Percentiles rank a stretch among this genome's conserved stretches.
These are phyloP conservation scores for Geococcyx californianus DNA, from an alignment of 2,113 vertebrate genomes.

Conservation along the genomic window DNA sequence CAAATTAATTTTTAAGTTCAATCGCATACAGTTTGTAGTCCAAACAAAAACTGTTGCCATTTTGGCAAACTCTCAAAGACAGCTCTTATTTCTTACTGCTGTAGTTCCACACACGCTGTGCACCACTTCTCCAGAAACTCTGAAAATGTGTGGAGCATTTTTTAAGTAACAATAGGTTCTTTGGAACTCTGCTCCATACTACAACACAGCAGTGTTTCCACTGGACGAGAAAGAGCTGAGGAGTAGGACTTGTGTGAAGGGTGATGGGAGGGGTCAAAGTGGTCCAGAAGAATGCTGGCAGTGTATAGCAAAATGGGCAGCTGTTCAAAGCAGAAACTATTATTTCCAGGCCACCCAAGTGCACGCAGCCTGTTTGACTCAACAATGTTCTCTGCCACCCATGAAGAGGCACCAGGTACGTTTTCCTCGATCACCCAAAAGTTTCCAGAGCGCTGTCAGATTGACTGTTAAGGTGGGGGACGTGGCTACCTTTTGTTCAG, in stretches of 20 bases:
- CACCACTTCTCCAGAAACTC: background rate
- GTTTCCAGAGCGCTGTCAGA: background rate
- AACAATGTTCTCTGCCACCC: background rate
- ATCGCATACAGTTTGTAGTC: background rate
- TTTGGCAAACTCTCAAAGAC: background rate
- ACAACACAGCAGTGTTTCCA: background rate
- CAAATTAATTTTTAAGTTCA: background rate
- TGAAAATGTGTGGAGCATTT: background rate
- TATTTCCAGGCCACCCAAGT: background rate
- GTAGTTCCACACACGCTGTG: fast-evolving
- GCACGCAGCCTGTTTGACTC: background rate
- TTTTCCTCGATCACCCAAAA: background rate
- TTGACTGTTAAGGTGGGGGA: background rate
- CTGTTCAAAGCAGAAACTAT: background rate
- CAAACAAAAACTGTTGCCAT: background rate
- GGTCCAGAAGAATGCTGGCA: background rate
- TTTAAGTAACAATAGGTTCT: background rate
- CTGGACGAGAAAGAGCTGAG: background rate
- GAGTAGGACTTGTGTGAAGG: background rate
- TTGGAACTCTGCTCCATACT: background rate
- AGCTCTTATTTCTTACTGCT: background rate
- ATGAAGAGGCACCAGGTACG: background rate
- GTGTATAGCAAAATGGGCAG: background rate
- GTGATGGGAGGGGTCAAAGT: background rate
- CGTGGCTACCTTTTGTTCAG: background rate